These are phyloP conservation scores for Elmis aenea DNA, from an alignment of 2,888 invertebrate species.

Conservation along the genomic window DNA sequence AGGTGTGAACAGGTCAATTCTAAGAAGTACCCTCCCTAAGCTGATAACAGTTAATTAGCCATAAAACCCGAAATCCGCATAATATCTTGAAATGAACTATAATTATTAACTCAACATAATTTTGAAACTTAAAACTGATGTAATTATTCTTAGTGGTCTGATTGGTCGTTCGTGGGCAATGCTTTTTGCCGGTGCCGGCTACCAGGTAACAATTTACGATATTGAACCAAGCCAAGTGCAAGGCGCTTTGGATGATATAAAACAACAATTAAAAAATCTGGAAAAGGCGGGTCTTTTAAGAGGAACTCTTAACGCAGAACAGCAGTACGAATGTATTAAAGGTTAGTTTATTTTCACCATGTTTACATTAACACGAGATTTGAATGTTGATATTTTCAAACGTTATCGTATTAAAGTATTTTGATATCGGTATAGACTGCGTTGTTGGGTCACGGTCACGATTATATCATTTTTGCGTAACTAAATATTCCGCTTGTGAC, in stretches of 20 bases:
- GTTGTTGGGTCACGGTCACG: too few relatives aligned
- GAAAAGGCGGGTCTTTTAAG: constrained; percentile 70
- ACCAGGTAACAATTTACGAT: constrained; percentile 83
- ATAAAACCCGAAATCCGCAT: too few relatives aligned
- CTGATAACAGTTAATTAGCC: too few relatives aligned
- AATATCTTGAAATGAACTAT: too few relatives aligned
- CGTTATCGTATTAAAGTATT: too few relatives aligned
- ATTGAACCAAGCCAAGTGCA: constrained; percentile 70
- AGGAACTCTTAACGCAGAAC: constrained; percentile 64
- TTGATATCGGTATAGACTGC: too few relatives aligned
- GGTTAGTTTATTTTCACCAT: constrained; percentile 50
- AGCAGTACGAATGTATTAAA: constrained; percentile 74
- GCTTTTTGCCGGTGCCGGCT: constrained; percentile 91
- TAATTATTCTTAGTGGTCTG: constrained; percentile 64
- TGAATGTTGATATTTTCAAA: too few relatives aligned
- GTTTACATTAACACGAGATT: too few relatives aligned
- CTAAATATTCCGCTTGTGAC: too few relatives aligned
- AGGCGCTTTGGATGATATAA: constrained; percentile 68
- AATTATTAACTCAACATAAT: neutral
- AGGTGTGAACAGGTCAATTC: too few relatives aligned
- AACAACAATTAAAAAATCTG: constrained; percentile 64
- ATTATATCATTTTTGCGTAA: too few relatives aligned
- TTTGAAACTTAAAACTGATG: constrained; percentile 1
- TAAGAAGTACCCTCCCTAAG: too few relatives aligned
- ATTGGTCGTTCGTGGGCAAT: constrained; percentile 97